These are phyloP conservation scores for Phocides pigmalion DNA, from an alignment of 1,140 invertebrate species.

Conservation along the genomic window DNA sequence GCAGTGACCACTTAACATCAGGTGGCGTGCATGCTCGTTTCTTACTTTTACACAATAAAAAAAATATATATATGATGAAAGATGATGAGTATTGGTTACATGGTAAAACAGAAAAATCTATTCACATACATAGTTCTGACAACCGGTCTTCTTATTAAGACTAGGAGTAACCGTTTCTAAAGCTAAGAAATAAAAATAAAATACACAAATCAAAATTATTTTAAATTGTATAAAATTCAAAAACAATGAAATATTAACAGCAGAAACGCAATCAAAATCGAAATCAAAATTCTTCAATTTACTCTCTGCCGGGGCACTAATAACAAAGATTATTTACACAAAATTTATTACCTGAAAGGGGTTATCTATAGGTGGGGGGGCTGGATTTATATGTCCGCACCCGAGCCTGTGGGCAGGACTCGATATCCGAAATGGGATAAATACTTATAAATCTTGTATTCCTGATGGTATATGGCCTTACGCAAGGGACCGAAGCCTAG, in stretches of 20 bases:
- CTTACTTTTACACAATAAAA: too few relatives aligned
- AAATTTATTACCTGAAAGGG: conserved; percentile 55
- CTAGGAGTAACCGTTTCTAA: too few relatives aligned
- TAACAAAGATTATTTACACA: conserved; percentile 69
- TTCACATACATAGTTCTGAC: too few relatives aligned
- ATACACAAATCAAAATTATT: background rate
- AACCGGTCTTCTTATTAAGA: too few relatives aligned
- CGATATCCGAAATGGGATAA: conserved; percentile 55
- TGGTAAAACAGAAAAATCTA: too few relatives aligned
- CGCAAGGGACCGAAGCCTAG: background rate
- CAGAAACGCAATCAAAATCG: background rate
- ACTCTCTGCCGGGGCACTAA: conserved; percentile 42
- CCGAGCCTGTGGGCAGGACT: conserved; percentile 48
- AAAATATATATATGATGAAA: too few relatives aligned
- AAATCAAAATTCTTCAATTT: conserved; percentile 31
- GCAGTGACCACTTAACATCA: too few relatives aligned
- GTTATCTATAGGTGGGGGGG: conserved; percentile 59
- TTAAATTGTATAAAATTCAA: background rate
- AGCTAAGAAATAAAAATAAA: too few relatives aligned
- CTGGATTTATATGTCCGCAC: conserved; percentile 63
- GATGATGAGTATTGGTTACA: too few relatives aligned
- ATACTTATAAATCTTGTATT: conserved; percentile 43
- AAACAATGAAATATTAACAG: conserved; percentile 1
- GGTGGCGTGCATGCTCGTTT: too few relatives aligned
- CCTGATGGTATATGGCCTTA: conserved; percentile 22